Base-by-base conservation (phyloP, 1,140 invertebrate species). In the Cyrtorhinus lividipennis region DNA sequence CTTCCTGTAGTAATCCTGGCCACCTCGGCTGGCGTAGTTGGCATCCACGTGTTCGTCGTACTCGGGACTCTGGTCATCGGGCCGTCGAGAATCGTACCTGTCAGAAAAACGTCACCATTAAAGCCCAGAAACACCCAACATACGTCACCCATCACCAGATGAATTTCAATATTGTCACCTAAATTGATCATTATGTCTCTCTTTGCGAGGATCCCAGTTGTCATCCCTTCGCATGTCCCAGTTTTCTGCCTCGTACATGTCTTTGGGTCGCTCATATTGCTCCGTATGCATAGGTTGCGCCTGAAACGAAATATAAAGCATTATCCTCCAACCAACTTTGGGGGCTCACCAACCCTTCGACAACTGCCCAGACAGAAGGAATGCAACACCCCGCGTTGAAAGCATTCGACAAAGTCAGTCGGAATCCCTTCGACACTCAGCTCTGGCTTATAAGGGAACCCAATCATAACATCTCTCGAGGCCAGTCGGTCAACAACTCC, bases 161-260 rank as follows among this genome's bases (percentile, higher is more conserved):
- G n/a, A n/a, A n/a, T 22, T 57, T n/a, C 56, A 57, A 22, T n/a
- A 57, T 13, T 57, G 15, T n/a, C 15, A 57, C 62, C 62, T 63
- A 27, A 27, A 63, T 13, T 57, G 24, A 20, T 63, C 62, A 38
- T 63, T 65, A 60, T 65, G 66, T 27, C 66, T 66, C 25, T 68
- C 69, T 22, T 57, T 62, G 25, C 60, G 63, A 25, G 62, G 56
- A 12, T 71, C 68, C 46, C 66, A 65, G 25, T 67, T 67, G 13
- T 58, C 38, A 10, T 60, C 25, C 13, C 62, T 30, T 10, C 20
- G 48, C 13, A 58, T 56, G 26, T 60, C 57, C 56, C 62, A 59
- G 20, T 53, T 59, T 24, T 60, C 62, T 8, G 18, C 48, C 25
- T 63, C 62, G 27, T 63, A 64, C 22, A 24, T 59, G n/a, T 64